Conservation (phyloP, 2,113 vertebrate species). For the Chionomys nivalis region DNA sequence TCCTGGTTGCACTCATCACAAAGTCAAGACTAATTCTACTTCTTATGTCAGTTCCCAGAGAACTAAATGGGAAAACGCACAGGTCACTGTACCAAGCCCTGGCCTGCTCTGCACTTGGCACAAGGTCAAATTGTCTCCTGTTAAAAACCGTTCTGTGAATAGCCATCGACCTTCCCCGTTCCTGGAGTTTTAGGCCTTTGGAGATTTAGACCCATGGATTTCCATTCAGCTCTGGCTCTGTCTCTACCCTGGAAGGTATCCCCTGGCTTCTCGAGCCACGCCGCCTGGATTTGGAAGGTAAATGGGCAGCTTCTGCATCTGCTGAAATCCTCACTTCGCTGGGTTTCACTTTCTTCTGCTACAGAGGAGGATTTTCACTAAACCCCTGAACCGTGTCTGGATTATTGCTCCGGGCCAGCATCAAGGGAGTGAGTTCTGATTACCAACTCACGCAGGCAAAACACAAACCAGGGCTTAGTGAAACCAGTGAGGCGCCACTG, state of each 20-base stretch:
- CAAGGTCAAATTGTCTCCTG: background rate
- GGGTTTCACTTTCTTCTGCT: background rate
- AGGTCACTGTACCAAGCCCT: fast-evolving
- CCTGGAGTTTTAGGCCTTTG: fast-evolving
- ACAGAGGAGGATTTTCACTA: conserved; percentile 57
- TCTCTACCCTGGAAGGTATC: background rate
- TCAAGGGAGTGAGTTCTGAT: background rate
- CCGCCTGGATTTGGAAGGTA: conserved; percentile 39
- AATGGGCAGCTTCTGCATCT: conserved; percentile 56
- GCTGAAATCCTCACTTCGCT: background rate
- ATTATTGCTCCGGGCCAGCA: conserved; percentile 58
- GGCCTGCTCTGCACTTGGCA: fast-evolving
- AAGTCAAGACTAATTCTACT: background rate
- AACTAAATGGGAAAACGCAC: background rate
- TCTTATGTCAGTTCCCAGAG: background rate
- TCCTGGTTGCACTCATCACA: background rate
- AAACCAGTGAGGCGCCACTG: background rate
- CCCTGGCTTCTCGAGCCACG: background rate
- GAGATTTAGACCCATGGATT: background rate
- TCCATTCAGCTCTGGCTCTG: background rate
- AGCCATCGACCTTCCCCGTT: background rate
- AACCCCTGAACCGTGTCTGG: conserved; percentile 60
- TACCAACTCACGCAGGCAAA: background rate
- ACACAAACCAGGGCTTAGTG: conserved; percentile 18
- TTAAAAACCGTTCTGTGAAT: background rate